phyloP scores from a whole-genome alignment of 1,140 invertebrate species.

The Pemphigus obesinymphae region DNA sequence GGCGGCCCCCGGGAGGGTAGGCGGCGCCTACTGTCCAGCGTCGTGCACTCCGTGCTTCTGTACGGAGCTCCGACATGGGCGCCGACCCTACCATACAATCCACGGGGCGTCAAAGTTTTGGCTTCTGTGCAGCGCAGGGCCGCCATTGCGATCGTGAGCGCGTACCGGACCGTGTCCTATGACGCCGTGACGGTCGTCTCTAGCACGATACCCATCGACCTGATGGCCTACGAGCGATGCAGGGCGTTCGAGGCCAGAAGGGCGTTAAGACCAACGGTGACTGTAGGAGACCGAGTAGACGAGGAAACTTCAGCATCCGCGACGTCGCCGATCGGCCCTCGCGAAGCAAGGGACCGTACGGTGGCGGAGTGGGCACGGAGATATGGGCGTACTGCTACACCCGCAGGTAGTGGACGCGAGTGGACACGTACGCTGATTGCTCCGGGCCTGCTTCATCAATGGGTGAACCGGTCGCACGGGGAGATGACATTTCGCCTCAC shows the following conservation, averaged over 20 bases:
- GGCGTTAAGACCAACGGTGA: not conserved
- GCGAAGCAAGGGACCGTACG: not conserved
- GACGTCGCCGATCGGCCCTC: not conserved
- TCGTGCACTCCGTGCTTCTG: not conserved
- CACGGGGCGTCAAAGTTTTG: not conserved
- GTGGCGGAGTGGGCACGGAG: not conserved
- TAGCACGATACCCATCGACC: not conserved
- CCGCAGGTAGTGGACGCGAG: not conserved
- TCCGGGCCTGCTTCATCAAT: too few species aligned
- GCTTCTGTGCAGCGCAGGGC: not conserved
- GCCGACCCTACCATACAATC: not conserved
- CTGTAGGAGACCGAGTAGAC: too few species aligned
- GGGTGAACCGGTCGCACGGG: too few species aligned
- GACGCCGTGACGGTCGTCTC: not conserved
- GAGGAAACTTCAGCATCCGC: too few species aligned
- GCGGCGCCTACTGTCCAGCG: not conserved
- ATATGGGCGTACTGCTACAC: not conserved
- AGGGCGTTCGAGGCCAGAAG: not conserved
- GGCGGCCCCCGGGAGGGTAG: not conserved
- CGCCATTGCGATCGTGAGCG: not conserved
- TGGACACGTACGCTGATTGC: too few species aligned
- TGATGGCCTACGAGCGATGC: not conserved
- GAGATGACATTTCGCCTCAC: too few species aligned
- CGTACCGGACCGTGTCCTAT: not conserved
- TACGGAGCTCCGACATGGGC: too few species aligned